These are phyloP conservation scores for Hypocryptadius cinnamomeus DNA, from an alignment of 2,113 vertebrate genomes.

Conservation along the genomic window DNA sequence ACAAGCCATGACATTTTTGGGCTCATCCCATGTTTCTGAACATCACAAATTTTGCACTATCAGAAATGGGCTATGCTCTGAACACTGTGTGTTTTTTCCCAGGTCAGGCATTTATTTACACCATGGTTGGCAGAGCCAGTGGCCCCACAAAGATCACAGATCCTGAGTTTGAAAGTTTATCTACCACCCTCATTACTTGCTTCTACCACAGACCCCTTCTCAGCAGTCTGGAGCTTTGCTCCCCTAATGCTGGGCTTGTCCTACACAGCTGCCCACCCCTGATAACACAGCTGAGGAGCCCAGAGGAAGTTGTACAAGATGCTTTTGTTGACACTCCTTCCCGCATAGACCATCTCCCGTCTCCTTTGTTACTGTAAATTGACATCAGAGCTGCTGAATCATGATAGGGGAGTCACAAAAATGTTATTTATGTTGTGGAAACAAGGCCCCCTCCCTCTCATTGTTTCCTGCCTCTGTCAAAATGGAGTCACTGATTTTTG, in stretches of 20 bases:
- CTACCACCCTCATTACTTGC: not conserved
- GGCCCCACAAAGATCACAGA: not conserved
- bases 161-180: conserved; percentile 5
- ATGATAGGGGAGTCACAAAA: conserved; percentile 27
- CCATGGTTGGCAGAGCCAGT: not conserved
- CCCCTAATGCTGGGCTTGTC: not conserved
- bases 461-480: conserved; percentile 37
- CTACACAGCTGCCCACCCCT: conserved; percentile 39
- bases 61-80: not conserved
- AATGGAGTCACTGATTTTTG: conserved; percentile 36
- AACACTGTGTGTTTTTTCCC: not conserved
- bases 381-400: conserved; percentile 63
- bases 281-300: conserved; percentile 52
- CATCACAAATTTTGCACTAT: not conserved
- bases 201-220: conserved; percentile 12
- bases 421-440: conserved; percentile 42
- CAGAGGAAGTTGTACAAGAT: conserved; percentile 67
- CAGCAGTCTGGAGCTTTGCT: conserved; percentile 15
- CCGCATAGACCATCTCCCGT: conserved; percentile 23
- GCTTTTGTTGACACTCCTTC: conserved; percentile 58
- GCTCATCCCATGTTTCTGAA: not conserved
- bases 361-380: conserved; percentile 61
- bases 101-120: not conserved
- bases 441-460: not conserved
- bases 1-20: not conserved